Base-by-base conservation (phyloP, 2,113 vertebrate species). In the Siphamia tubifer region DNA sequence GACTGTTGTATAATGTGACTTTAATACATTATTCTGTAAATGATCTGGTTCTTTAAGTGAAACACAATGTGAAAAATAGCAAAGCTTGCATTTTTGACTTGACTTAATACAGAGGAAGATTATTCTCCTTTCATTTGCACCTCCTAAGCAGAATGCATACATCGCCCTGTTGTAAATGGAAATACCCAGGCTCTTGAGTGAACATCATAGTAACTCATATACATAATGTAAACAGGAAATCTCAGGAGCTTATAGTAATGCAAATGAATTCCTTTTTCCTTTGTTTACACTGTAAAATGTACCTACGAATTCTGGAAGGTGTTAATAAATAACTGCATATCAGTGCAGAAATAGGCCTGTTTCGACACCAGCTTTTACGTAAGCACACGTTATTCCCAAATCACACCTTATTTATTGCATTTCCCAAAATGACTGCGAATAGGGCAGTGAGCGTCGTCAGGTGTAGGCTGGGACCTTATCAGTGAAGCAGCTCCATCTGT, bases 391-490 rank as follows among this genome's bases (percentile, higher is more conserved):
- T 16, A 30, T 56, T 67, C 64, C 58, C 21, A 23, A 48, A 38
- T 32, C 20, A 20, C 25, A 10, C 3, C 5, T 23, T 19, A 17
- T 55, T 40, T 48, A 43, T 20, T 8, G 34, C 38, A 63, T 71
- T 57, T 77, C 24, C 35, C 30, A 57, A 3, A 28, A 47, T 54
- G 40, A 15, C 39, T 23, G 45, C 85, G 74, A 88, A 81, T 43
- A 87, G 83, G 77, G 54, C 47, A 43, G 88, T 81, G 66, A 67
- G 82, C 82, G 71, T 87, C 91, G 85, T 94, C 87, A 83, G 90
- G 89, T 92, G 82, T 80, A 83, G 84, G 73, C 86, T 89, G 83
- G 87, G 84, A 90, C 92, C 90, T 91, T 94, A 94, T 94, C 92
- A 92, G 83, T 94, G 87, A 85, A 88, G 84, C 83, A 63, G 74